Base-by-base conservation (phyloP, 2,113 vertebrate genomes). In the Pseudorasbora parva region DNA sequence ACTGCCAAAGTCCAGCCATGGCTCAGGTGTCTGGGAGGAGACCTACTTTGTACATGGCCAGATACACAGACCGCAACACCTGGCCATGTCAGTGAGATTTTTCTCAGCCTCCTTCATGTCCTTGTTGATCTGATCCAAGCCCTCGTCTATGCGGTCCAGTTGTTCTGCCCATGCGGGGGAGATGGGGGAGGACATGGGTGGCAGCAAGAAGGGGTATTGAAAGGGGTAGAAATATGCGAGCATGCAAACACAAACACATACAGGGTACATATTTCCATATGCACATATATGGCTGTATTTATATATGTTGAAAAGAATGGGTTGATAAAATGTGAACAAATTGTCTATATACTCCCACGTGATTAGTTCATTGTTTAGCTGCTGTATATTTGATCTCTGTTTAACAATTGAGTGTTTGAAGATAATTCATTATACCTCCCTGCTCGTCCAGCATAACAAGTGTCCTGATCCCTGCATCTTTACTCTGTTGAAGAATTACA, bases 391-490 rank as follows among this genome's bases (percentile, higher is more conserved):
- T 41, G 54, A 10, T 21, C 21, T 68, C 33, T 78, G 30, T 77
- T 68, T 47, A 51, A 66, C 27, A 17, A 27, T n/a, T 3, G 10
- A 23, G 14, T 15, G 45, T 21, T 19, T 56, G 73, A 21, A 30
- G 43, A 83, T 23, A 45, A 69, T 1, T 45, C 11, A 56, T 96
- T 97, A 21, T 54, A 99, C 97, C 97, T 97, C 97, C 97, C 96
- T 99, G 97, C 94, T 99, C 97, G 92, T 99, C 97, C 94, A 99
- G 93, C 97, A 98, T 99, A 91, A 99, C 97, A 94, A 99, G 93
- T 91, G 97, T 97, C 93, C 95, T 96, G 96, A 99, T 98, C 89
- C 97, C 97, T 90, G 97, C 96, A 93, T 99, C 97, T 97, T 99
- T 99, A 93, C 97, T 98, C 97, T 99, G 79, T 89, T 81, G 27